phyloP scores from a whole-genome alignment of 2,888 invertebrate species.

The Agrochola macilenta region DNA sequence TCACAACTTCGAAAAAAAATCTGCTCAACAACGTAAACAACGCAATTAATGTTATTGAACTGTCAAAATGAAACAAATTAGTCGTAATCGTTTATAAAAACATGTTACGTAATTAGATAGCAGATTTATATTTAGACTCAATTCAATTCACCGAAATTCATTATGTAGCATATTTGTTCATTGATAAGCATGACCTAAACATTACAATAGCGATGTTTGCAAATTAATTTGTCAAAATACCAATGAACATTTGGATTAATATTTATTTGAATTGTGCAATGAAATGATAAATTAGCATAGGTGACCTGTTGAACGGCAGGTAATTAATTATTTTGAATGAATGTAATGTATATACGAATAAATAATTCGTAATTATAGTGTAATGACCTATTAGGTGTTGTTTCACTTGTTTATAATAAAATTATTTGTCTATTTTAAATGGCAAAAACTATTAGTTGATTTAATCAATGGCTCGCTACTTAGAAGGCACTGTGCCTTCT shows the following conservation, averaged over 20 bases:
- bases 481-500: too few relatives aligned
- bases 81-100: too few relatives aligned
- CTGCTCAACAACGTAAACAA: too few relatives aligned
- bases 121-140: background rate
- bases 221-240: slow-evolving; percentile 30
- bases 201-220: background rate
- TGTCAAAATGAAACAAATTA: too few relatives aligned
- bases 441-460: background rate
- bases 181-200: background rate
- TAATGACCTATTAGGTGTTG: background rate
- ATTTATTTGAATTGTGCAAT: slow-evolving; percentile 46
- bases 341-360: slow-evolving; percentile 15
- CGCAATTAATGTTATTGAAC: too few relatives aligned
- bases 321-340: slow-evolving; percentile 35
- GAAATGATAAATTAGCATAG: slow-evolving; percentile 45
- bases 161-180: background rate
- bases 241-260: slow-evolving; percentile 11
- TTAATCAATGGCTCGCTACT: background rate
- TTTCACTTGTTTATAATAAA: background rate
- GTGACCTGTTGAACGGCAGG: slow-evolving; percentile 53
- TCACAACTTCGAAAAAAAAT: too few relatives aligned
- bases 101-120: too few relatives aligned
- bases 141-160: background rate
- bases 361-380: slow-evolving; percentile 5
- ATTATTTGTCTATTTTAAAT: background rate